Conservation (phyloP, 2,113 vertebrate species). For the Vicugna pacos region DNA sequence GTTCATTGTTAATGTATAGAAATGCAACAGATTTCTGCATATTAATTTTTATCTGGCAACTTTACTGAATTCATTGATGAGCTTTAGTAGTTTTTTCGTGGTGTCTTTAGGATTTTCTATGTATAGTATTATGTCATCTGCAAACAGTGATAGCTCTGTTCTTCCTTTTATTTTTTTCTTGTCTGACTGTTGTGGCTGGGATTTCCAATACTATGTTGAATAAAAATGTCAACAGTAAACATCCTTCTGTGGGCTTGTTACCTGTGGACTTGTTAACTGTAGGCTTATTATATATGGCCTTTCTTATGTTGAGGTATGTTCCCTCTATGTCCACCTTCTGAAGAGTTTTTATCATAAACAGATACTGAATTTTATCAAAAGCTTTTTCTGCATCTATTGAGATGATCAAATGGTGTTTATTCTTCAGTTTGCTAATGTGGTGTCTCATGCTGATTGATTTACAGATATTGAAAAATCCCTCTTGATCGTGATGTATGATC, state of each 20-base stretch:
- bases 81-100: background rate
- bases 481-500: background rate
- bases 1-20: background rate
- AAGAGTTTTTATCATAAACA: background rate
- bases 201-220: background rate
- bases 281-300: background rate
- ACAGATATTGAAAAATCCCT: background rate
- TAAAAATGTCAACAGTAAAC: background rate
- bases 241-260: background rate
- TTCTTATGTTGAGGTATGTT: background rate
- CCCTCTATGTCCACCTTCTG: background rate
- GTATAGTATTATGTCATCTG: background rate
- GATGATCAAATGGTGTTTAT: background rate
- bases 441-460: background rate
- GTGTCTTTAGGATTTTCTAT: background rate
- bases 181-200: background rate
- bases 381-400: background rate
- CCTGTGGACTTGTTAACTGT: background rate
- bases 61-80: background rate
- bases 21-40: background rate
- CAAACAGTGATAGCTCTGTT: background rate
- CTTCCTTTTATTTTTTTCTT: background rate
- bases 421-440: background rate
- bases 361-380: background rate
- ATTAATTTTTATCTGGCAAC: background rate